These are phyloP conservation scores for Philereme vetulata DNA, from an alignment of 2,888 invertebrate genomes.

Conservation along the genomic window DNA sequence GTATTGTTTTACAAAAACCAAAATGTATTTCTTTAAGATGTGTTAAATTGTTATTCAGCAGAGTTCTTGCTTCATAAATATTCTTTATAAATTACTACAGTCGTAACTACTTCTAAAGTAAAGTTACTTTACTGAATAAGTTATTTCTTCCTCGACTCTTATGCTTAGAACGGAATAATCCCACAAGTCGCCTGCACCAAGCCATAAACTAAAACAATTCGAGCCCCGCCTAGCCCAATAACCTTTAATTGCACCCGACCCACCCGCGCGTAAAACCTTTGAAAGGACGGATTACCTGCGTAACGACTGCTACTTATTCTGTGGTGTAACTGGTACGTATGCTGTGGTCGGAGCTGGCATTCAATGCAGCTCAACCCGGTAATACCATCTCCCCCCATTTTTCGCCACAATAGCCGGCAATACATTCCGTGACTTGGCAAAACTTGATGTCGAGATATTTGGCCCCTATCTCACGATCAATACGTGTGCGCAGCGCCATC, in stretches of 20 bases:
- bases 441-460: slow-evolving; percentile 73
- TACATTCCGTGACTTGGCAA: slow-evolving; percentile 83
- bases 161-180: slow-evolving; percentile 14
- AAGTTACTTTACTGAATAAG: slow-evolving; percentile 2
- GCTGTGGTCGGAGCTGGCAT: slow-evolving; percentile 19
- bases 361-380: slow-evolving; percentile 48
- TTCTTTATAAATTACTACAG: too few species aligned
- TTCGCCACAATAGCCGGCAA: slow-evolving; percentile 82
- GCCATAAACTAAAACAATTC: slow-evolving; percentile 30
- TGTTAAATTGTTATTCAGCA: too few species aligned
- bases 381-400: slow-evolving; percentile 72
- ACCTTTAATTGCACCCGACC: slow-evolving; percentile 37
- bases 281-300: slow-evolving; percentile 20
- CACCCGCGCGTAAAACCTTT: slow-evolving; percentile 20
- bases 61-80: too few species aligned
- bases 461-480: slow-evolving; percentile 77
- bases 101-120: neutral
- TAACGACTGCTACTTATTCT: slow-evolving; percentile 10
- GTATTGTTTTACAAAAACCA: too few species aligned
- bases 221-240: slow-evolving; percentile 31
- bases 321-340: slow-evolving; percentile 9
- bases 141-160: neutral
- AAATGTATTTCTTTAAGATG: too few species aligned
- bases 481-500: slow-evolving; percentile 81
- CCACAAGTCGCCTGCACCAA: slow-evolving; percentile 20